A percentile compares a stretch with the other conserved stretches of the same genome.
These are phyloP conservation scores for Haplochromis burtoni DNA, from an alignment of 2,113 vertebrate species.

Conservation along the genomic window DNA sequence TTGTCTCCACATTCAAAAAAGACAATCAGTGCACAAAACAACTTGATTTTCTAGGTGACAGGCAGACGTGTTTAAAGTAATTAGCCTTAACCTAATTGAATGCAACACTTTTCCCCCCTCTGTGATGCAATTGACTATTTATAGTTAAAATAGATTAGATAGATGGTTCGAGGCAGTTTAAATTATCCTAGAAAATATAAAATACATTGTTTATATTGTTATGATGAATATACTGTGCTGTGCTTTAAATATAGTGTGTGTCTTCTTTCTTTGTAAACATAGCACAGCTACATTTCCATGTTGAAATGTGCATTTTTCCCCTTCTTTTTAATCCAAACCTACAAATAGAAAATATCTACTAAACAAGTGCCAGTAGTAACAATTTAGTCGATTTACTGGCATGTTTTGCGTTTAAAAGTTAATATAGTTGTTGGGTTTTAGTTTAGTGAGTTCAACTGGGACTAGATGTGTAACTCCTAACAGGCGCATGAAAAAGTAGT, in stretches of 20 bases:
- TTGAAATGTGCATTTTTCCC: neutral
- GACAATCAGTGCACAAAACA: conserved; percentile 9
- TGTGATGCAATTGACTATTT: neutral
- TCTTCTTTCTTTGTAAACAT: neutral
- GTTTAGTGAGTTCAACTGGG: conserved; percentile 25
- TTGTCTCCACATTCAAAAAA: neutral
- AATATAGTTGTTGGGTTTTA: conserved; percentile 19
- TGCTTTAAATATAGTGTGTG: neutral
- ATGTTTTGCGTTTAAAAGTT: conserved; percentile 30
- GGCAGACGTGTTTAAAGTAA: neutral
- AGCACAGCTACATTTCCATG: neutral
- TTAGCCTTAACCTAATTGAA: neutral
- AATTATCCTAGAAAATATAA: neutral
- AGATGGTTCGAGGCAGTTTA: neutral
- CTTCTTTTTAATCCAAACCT: neutral
- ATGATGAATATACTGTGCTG: neutral
- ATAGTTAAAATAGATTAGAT: neutral
- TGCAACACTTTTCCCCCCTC: neutral
- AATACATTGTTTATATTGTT: conserved; percentile 27
- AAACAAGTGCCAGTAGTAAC: neutral
- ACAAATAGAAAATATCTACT: neutral
- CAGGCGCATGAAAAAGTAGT: conserved; percentile 44
- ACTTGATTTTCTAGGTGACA: neutral
- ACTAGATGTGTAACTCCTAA: conserved; percentile 29
- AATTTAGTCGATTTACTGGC: conserved; percentile 26